Evolutionary conservation across 2,113 vertebrate genomes (phyloP), one percentile per base, ranked within the genome.

Genomic region (Aegithalos caudatus): DNA sequence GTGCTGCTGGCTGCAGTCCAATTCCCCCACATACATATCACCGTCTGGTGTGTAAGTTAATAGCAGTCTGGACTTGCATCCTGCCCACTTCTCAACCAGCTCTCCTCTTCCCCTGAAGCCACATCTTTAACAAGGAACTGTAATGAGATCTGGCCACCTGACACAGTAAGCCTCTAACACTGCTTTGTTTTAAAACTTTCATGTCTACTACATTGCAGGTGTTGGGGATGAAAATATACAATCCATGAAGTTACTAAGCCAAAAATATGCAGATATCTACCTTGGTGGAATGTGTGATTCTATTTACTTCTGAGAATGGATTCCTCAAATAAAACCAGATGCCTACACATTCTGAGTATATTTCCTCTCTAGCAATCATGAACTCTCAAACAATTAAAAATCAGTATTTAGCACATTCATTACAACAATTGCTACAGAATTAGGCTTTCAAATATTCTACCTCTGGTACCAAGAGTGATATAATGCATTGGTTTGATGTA

Each of bases 91-190:
- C 88, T 92, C 85, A 90, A 89, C 88, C 91, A 94, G 81, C 73
- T 95, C 67, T 61, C 87, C 73, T 86, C 80, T 88, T 95, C 61
- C 91, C 92, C 83, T 90, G 71, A 74, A 97, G 94, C 90, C 97
- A 96, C 94, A 96, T 97, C 95, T 97, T 97, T 91, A 97, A 97
- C 85, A 95, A 96, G 96, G 92, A 96, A 92, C 85, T 51, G 92
- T 97, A 98, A 98, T 28, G 38, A 85, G 94, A 98, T 97, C 96
- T 94, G 65, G 53, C 94, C 74, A 60, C 48, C 87, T 90, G 93
- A 86, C 65, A 96, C 79, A 86, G 53, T 42, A 86, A 96, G 70
- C 81, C 83, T 88, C 65, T 92, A 95, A 95, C 93, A 93, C 82
- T 91, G 90, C 95, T 90, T 76, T 56, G 93, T 91, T 96, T 97